Percentiles rank a stretch among this genome's conserved stretches.
phyloP scores from a whole-genome alignment of 2,113 vertebrate species.

The Rhynchomys soricoides region DNA sequence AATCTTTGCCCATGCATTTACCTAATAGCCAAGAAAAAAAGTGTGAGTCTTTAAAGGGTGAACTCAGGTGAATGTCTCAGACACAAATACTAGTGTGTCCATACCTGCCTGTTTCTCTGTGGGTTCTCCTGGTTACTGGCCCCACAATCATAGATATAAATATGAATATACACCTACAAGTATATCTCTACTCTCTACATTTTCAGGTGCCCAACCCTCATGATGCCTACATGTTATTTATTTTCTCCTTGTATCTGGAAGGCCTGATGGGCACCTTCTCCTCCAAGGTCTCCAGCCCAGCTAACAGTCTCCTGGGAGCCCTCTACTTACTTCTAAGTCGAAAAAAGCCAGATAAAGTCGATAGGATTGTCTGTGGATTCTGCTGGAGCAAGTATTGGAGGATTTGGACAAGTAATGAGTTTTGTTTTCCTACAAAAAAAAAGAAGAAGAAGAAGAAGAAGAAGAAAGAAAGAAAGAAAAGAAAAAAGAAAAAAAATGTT shows the following conservation, averaged over 20 bases:
- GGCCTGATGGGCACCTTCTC: too few species aligned
- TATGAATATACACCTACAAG: too few species aligned
- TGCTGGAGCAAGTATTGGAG: rapidly evolving
- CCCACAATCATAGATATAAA: not conserved
- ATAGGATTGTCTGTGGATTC: rapidly evolving
- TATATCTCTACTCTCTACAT: not conserved
- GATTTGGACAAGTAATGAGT: rapidly evolving
- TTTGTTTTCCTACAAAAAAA: not conserved
- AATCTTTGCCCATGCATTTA: too few species aligned
- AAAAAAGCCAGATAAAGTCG: not conserved
- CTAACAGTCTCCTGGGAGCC: rapidly evolving
- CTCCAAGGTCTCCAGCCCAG: not conserved
- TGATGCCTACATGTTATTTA: rapidly evolving
- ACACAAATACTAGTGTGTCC: not conserved
- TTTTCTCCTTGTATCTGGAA: not conserved
- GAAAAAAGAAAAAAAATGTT: not conserved
- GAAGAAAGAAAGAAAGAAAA: too few species aligned
- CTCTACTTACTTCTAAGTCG: not conserved
- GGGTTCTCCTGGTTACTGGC: not conserved
- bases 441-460: too few species aligned
- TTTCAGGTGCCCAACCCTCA: too few species aligned
- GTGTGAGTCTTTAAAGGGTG: too few species aligned
- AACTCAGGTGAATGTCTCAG: not conserved
- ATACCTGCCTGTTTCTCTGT: not conserved
- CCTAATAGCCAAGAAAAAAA: not conserved